Percentiles rank a stretch among this genome's conserved stretches.
phyloP scores from a whole-genome alignment of 2,113 vertebrate genomes.

The Ovis canadensis region DNA sequence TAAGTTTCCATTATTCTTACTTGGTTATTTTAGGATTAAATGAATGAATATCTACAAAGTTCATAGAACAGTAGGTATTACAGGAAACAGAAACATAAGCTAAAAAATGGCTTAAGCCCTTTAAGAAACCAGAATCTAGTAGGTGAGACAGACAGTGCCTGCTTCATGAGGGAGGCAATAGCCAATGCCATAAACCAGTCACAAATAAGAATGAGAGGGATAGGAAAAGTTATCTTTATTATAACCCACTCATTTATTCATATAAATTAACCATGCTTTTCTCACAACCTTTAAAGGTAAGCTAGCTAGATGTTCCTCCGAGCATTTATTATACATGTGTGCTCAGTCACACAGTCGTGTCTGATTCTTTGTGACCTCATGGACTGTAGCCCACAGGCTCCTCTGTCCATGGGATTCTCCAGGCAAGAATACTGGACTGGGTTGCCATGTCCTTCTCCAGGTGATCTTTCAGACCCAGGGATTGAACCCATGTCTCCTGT shows the following conservation, averaged over 20 bases:
- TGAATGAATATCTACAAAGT: not conserved
- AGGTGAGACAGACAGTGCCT: not conserved
- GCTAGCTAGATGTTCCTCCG: not conserved
- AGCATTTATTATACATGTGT: not conserved
- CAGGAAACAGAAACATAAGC: not conserved
- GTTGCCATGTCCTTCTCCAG: not conserved
- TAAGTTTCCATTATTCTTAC: not conserved
- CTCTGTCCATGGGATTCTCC: not conserved
- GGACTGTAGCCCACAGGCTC: not conserved
- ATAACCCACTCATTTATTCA: not conserved
- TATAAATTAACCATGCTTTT: not conserved
- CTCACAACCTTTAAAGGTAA: not conserved
- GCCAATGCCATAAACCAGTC: not conserved
- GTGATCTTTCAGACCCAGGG: not conserved
- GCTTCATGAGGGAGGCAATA: not conserved
- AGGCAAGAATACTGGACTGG: not conserved
- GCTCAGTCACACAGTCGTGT: not conserved
- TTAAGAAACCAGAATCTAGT: not conserved
- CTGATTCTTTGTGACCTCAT: not conserved
- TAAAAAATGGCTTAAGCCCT: not conserved
- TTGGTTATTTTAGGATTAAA: constrained; percentile 1
- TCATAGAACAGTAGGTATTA: not conserved
- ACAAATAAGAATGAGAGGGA: not conserved
- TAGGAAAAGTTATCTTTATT: not conserved
- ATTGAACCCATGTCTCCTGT: not conserved